Conservation (phyloP, 2,888 invertebrate genomes). For the Oegoconia quadripuncta region DNA sequence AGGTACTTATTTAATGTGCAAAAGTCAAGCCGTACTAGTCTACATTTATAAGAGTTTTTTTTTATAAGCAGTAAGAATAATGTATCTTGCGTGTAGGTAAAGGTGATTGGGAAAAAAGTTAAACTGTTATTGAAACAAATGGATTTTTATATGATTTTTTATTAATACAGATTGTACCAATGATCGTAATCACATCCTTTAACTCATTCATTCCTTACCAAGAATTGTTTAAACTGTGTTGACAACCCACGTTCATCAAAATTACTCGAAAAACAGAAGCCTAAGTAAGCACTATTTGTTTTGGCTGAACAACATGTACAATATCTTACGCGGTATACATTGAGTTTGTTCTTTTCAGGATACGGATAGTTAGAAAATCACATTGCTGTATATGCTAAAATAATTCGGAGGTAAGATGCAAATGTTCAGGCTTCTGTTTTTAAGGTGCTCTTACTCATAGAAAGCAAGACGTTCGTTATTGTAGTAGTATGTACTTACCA, state of each 20-base stretch:
- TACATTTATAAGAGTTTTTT: too few relatives aligned
- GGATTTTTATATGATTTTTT: too few relatives aligned
- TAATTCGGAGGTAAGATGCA: slow-evolving; percentile 42
- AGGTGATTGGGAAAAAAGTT: too few relatives aligned
- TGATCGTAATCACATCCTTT: too few relatives aligned
- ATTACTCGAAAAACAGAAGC: slow-evolving; percentile 45
- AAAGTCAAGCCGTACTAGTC: too few relatives aligned
- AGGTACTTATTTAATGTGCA: too few relatives aligned
- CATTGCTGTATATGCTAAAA: slow-evolving; percentile 67
- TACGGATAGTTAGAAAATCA: slow-evolving; percentile 67
- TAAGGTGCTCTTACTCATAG: not conserved
- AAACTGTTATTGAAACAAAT: too few relatives aligned
- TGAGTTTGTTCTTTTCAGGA: slow-evolving; percentile 55
- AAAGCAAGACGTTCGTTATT: not conserved
- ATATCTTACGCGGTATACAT: slow-evolving; percentile 16
- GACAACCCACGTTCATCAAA: not conserved
- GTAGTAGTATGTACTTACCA: not conserved
- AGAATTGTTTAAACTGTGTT: too few relatives aligned
- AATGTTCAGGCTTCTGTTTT: slow-evolving; percentile 59
- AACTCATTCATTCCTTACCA: too few relatives aligned
- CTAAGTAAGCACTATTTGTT: slow-evolving; percentile 24
- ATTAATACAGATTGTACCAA: too few relatives aligned
- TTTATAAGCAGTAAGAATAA: too few relatives aligned
- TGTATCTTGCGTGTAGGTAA: too few relatives aligned
- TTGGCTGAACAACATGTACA: not conserved